Base-by-base conservation (phyloP, 2,113 vertebrate species). In the Pangasianodon gigas region DNA sequence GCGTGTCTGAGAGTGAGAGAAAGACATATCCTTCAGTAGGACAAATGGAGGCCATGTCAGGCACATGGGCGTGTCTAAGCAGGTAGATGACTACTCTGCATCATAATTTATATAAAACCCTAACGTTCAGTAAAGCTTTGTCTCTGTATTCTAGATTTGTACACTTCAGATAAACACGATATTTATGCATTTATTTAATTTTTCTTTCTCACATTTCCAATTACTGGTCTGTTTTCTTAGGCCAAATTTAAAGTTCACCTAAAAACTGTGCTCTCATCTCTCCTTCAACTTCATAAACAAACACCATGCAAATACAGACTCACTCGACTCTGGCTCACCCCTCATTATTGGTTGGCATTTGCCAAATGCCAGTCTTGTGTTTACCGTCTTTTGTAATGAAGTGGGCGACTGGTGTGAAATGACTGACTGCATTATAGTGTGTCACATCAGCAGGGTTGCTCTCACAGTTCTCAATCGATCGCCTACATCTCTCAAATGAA, bases 301-400 rank as follows among this genome's bases (percentile, higher is more conserved):
- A 88, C 80, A n/a, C 16, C 60, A 83, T 88, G 87, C 52, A 83
- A 88, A 82, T 67, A 6, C n/a, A 7, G 56, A 2, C 75, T 65
- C 77, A 6, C 75, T 48, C 58, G 29, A 18, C 69, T 79, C 54
- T 11, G n/a, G 14, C 54, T 14, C 79, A 26, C 60, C 87, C n/a
- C 46, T 81, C 48, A 54, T 88, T 82, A 88, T 88, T 83, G 87
- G 79, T 6, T 88, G 87, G 87, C 87, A 88, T 88, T 88, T 88
- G n/a, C 56, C 52, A 88, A 88, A 88, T 82, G 87, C 62, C 87
- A 88, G 77, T 52, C 24, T 82, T 13, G 14, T 88, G 79, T 88
- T 82, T 69, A 87, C 52, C 46, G 37, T 77, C 85, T 77, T 87
- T 87, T 87, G 69, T 75, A 87, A 82, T 82, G 87, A 67, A 87